Base-by-base conservation (phyloP, 1,140 invertebrate species). In the Dufourea novaeangliae region DNA sequence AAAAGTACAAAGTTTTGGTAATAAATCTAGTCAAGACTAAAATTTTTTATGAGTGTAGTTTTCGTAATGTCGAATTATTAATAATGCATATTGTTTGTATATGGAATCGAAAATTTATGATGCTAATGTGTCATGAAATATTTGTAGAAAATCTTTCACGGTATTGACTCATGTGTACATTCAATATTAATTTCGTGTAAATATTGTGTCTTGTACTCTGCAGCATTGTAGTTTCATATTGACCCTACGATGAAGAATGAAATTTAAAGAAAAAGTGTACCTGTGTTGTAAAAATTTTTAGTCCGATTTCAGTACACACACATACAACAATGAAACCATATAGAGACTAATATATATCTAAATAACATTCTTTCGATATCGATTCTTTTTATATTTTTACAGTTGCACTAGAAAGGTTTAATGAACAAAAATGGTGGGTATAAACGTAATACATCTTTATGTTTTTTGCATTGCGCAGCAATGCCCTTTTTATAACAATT, bases 401-500 rank as follows among this genome's bases (percentile, higher is more conserved):
- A 29, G 22, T 32, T 3, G 25, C 22, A 20, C 32, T 54, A 37
- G 22, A 76, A 67, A 75, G 71, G 56, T 71, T 67, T 50, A 70
- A 70, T 39, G 25, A 80, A 77, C 44, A 71, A 66, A 68, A 70
- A n/a, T 22, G 14, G 11, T 27, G 39, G 41, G 44, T 69, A 83
- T 84, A 79, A 86, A 89, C 41, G 39, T 70, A 82, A 78, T 80
- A 67, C 44, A 76, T 76, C 64, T 78, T 20, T 84, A 83, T 27
- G 68, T 44, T 80, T 82, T 78, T 68, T 61, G 67, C 88, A 89
- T 83, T 88, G 86, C 88, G 72, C 87, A 89, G 84, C 88, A 89
- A 89, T 86, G 84, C 78, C 52, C 32, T 84, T 87, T 87, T 80
- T 79, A 85, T 88, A 89, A 89, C 84, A 89, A 84, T 85, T 80